Conservation (phyloP, 2,113 vertebrate species). For the Ceyx margarethae region DNA sequence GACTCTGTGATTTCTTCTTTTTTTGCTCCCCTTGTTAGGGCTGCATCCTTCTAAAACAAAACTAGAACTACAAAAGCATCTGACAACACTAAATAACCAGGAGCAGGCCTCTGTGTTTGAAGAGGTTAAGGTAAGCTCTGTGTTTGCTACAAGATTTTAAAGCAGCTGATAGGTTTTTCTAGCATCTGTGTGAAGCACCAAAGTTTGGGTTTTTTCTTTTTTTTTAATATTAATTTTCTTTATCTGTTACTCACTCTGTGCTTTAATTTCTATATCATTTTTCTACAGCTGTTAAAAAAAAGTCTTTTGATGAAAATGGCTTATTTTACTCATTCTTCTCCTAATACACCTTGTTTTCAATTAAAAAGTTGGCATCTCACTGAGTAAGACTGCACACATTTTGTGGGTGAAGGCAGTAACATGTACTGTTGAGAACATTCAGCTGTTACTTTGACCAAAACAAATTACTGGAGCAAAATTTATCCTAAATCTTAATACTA, state of each 20-base stretch:
- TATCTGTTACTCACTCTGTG: not conserved
- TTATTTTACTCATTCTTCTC: not conserved
- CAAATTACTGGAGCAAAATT: not conserved
- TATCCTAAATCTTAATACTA: not conserved
- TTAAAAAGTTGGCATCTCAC: not conserved
- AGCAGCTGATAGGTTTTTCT: not conserved
- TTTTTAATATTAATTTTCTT: not conserved
- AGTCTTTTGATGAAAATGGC: not conserved
- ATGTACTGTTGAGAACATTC: not conserved
- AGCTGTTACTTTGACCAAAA: not conserved
- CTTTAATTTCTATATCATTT: not conserved
- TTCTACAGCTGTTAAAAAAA: not conserved
- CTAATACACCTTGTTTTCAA: not conserved
- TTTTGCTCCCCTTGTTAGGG: slow-evolving; percentile 72
- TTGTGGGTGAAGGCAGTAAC: not conserved
- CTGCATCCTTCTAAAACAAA: slow-evolving; percentile 90
- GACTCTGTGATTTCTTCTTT: not conserved
- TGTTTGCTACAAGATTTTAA: not conserved
- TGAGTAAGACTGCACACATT: not conserved
- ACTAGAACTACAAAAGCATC: slow-evolving; percentile 91
- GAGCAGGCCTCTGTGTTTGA: slow-evolving; percentile 93
- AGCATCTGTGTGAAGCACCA: not conserved
- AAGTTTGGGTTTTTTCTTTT: not conserved
- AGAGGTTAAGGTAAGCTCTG: slow-evolving; percentile 84
- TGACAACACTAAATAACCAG: slow-evolving; percentile 88